phyloP scores from a whole-genome alignment of 2,113 vertebrate species.

The human (Homo sapiens) region DNA sequence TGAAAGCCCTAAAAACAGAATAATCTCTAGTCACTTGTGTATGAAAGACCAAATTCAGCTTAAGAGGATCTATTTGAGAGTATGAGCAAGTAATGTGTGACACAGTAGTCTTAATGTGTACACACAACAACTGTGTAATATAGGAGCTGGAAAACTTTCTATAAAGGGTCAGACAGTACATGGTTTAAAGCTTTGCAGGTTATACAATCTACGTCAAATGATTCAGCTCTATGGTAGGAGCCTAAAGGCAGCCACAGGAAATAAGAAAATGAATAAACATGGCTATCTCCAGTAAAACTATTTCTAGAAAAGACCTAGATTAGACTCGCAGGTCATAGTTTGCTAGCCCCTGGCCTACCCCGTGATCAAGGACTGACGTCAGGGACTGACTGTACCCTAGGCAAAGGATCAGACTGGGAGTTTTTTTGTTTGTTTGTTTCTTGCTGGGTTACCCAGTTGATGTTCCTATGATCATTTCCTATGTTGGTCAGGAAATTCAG shows the following conservation, averaged over 20 bases:
- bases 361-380: background rate
- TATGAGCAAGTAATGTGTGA: background rate
- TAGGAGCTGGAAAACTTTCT: background rate
- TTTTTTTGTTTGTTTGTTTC: background rate
- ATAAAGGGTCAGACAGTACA: background rate
- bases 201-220: background rate
- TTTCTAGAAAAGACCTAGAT: background rate
- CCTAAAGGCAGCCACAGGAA: background rate
- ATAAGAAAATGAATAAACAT: background rate
- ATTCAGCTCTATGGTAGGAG: background rate
- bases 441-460: background rate
- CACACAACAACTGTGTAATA: background rate
- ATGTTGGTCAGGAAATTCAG: slow-evolving; percentile 7
- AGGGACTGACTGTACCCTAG: background rate
- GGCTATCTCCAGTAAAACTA: background rate
- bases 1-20: slow-evolving; percentile 28
- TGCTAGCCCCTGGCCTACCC: background rate
- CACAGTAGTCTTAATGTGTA: background rate
- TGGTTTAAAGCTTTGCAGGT: background rate
- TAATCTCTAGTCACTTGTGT: background rate
- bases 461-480: background rate
- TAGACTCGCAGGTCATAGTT: background rate
- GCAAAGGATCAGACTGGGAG: background rate
- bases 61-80: background rate
- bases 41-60: slow-evolving; percentile 6